Conservation (phyloP, 2,113 vertebrate genomes). For the Drymodes brunneopygia region DNA sequence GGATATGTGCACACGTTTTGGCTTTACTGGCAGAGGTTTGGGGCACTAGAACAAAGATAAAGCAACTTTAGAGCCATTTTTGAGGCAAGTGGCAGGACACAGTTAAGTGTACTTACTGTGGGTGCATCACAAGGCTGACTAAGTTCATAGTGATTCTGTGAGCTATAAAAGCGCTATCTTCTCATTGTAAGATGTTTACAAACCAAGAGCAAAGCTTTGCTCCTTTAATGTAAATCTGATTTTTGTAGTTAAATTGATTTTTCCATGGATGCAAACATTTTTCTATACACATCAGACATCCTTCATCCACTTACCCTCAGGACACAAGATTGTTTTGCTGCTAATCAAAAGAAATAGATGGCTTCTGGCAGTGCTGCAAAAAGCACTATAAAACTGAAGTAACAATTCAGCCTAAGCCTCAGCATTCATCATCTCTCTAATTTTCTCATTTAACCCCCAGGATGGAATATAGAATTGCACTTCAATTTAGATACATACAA, state of each 20-base stretch:
- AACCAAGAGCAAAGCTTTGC: neutral
- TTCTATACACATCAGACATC: neutral
- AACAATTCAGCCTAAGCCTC: neutral
- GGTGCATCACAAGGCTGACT: neutral
- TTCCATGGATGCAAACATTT: neutral
- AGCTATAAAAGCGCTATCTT: neutral
- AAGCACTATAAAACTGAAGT: neutral
- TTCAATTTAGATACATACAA: neutral
- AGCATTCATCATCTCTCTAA: neutral
- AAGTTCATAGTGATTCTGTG: no score
- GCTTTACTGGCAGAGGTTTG: neutral
- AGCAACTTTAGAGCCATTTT: neutral
- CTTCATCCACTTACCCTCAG: neutral
- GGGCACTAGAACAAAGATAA: neutral
- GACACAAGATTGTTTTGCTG: neutral
- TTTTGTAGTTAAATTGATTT: conserved; percentile 10
- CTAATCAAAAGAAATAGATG: conserved; percentile 1
- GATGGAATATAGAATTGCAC: neutral
- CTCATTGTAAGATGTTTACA: neutral
- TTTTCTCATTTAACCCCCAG: neutral
- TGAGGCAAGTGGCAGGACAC: neutral
- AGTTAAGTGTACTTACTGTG: neutral
- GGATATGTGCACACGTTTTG: accelerated
- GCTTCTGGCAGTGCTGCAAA: neutral
- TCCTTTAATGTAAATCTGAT: neutral